These are phyloP conservation scores for Colletes latitarsis DNA, from an alignment of 1,140 invertebrate species.

Conservation along the genomic window DNA sequence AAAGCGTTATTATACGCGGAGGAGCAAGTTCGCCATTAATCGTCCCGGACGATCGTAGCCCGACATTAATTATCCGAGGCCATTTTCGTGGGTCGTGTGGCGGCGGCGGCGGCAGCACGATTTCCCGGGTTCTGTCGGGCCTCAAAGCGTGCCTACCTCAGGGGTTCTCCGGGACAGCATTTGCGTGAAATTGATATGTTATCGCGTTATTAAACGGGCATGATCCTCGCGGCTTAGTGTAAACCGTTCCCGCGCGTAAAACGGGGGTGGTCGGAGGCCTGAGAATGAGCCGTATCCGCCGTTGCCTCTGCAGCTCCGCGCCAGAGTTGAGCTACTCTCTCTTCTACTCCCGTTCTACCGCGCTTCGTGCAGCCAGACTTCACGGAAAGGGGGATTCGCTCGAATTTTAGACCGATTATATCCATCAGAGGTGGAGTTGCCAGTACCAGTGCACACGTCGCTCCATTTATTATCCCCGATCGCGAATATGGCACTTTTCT, in stretches of 20 bases:
- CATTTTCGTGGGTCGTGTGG: conserved; percentile 70
- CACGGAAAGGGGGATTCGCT: conserved; percentile 8
- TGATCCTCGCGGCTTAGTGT: conserved; percentile 68
- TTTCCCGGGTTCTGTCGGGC: conserved; percentile 61
- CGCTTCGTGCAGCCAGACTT: conserved; percentile 11
- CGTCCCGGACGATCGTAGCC: conserved; percentile 70
- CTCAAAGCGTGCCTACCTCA: conserved; percentile 62
- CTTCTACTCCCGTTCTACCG: conserved; percentile 9
- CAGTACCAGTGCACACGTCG: conserved; percentile 8
- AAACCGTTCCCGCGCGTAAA: conserved; percentile 62
- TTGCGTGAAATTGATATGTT: conserved; percentile 77
- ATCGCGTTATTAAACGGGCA: conserved; percentile 73
- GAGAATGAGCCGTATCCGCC: conserved; percentile 42
- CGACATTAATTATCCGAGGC: conserved; percentile 77
- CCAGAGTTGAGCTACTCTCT: neutral
- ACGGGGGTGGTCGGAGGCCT: conserved; percentile 41
- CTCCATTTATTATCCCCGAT: conserved; percentile 51
- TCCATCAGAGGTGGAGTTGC: conserved; percentile 26
- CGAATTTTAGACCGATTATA: conserved; percentile 56
- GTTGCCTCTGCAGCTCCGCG: conserved; percentile 30
- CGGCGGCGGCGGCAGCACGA: conserved; percentile 49
- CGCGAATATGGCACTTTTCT: conserved; percentile 32
- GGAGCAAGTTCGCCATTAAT: conserved; percentile 68
- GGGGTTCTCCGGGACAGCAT: conserved; percentile 64
- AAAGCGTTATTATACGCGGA: conserved; percentile 72